phyloP scores from a whole-genome alignment of 2,113 vertebrate genomes.

The Bubo scandiacus region DNA sequence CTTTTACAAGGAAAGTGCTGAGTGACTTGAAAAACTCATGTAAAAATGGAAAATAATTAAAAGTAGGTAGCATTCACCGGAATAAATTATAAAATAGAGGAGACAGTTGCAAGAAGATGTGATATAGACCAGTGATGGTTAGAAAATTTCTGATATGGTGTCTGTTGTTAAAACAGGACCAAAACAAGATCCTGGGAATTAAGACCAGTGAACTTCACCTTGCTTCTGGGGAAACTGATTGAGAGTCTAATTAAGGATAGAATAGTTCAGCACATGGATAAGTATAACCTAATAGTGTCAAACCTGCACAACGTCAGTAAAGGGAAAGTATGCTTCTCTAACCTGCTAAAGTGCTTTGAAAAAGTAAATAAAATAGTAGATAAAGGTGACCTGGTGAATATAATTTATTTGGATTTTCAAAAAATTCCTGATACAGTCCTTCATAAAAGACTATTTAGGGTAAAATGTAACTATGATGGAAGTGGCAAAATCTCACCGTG shows the following conservation, averaged over 20 bases:
- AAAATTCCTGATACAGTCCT: not conserved
- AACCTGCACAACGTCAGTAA: not conserved
- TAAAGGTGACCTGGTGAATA: conserved; percentile 1
- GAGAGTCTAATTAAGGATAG: conserved; percentile 17
- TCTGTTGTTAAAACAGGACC: not conserved
- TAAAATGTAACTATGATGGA: not conserved
- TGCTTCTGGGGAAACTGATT: not conserved
- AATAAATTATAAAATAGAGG: not conserved
- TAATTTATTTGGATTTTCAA: conserved; percentile 12
- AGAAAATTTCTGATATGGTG: not conserved
- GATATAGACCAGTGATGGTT: not conserved
- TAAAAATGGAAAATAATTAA: not conserved
- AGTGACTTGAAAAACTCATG: not conserved
- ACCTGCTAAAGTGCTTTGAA: not conserved
- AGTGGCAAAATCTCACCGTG: not conserved
- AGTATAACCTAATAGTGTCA: conserved; percentile 25
- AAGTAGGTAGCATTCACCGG: not conserved
- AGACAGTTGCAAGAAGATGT: not conserved
- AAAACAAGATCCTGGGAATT: not conserved
- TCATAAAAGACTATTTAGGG: not conserved
- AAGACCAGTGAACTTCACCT: not conserved
- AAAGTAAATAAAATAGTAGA: conserved; percentile 51
- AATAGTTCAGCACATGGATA: not conserved
- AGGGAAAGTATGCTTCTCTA: not conserved
- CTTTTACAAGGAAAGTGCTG: not conserved